Base-by-base conservation (phyloP, 2,113 vertebrate species). In the Okapia johnstoni region DNA sequence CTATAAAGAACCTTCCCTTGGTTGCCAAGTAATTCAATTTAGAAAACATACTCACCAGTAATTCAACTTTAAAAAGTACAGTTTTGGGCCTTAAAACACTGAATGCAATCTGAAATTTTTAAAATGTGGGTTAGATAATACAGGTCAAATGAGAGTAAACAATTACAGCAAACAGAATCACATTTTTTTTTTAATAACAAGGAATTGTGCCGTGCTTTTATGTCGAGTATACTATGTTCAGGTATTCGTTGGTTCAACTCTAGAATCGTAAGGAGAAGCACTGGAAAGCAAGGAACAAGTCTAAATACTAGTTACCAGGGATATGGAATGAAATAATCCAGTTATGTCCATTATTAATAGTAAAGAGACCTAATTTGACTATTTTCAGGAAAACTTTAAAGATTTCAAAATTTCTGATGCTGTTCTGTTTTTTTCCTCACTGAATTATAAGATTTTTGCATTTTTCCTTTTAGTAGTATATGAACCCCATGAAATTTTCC, bases 1-100 rank as follows among this genome's bases (percentile, higher is more conserved):
- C 63, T 80, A 89, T 94, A 93, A 98, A 98, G 97, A 98, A 98
- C 19, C 77, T 94, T 79, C 50, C 46, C 54, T 94, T 14, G 93
- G 73, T 63, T 93, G 90, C 86, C 93, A 96, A 83, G 60, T 28
- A 91, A 91, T 85, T 91, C 88, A 86, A 48, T 0, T 1, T n/a
- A 88, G 84, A 88, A 88, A 81, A 87, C 5, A 40, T 46, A 77
- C n/a, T 54, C 79, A 81, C 50, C 43, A 92, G 58, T 70, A 87
- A 81, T 57, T 70, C 88, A 70, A 76, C 33, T 57, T 60, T 73
- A 40, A 90, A 96, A 93, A 63, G 30, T 36, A 43, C 25, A 61
- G 14, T 73, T 84, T 73, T 87, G 96, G 28, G 94, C 88, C 58
- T 96, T 94, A 70, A 73, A 76, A 77, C 28, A 36, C n/a, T 94